Conservation (phyloP, 2,797 vertebrate species). For the Mycteria americana region DNA sequence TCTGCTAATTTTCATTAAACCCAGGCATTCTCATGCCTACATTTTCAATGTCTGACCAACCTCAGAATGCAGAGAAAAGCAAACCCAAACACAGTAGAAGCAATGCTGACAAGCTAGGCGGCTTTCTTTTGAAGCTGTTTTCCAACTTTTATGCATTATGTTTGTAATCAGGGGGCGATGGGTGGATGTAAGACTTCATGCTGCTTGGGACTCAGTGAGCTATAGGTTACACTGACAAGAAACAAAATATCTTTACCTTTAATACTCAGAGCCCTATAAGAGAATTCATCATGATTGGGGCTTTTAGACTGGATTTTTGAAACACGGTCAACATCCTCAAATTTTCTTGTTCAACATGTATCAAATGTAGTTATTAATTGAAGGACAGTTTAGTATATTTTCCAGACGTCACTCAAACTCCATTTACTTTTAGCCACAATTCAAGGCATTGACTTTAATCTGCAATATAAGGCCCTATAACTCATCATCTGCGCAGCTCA, state of each 20-base stretch:
- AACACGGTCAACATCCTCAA: background rate
- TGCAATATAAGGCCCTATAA: background rate
- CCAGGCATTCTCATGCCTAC: background rate
- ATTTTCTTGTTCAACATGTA: background rate
- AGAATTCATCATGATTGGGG: background rate
- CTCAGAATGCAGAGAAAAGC: fast-evolving
- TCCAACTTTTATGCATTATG: fast-evolving
- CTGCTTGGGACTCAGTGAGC: background rate
- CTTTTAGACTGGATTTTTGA: background rate
- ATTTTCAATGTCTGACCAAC: background rate
- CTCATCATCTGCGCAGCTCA: background rate
- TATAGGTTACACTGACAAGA: background rate
- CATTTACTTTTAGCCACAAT: background rate
- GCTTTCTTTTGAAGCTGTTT: background rate
- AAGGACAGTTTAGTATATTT: background rate
- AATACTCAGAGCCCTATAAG: background rate
- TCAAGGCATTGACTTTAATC: background rate
- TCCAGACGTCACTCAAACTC: background rate
- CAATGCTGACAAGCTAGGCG: background rate
- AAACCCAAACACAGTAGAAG: background rate
- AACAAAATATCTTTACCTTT: background rate
- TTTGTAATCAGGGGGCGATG: background rate
- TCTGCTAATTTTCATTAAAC: background rate
- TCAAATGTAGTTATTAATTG: background rate
- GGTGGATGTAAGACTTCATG: background rate